Evolutionary conservation across 2,797 vertebrate species (phyloP).

Genomic region (Falco novaeseelandiae): DNA sequence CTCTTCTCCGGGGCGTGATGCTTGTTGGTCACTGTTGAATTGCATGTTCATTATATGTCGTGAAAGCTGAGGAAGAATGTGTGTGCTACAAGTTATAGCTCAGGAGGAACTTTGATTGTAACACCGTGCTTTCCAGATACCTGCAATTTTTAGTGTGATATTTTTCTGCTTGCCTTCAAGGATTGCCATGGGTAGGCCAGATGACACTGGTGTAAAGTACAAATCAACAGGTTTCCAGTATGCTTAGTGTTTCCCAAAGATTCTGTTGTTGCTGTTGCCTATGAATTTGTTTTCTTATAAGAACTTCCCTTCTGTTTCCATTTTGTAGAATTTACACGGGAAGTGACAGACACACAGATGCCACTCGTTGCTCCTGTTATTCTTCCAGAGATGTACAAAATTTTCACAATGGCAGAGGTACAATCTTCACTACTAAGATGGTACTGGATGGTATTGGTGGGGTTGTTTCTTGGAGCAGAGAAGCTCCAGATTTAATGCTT

Average conservation of each 20-base stretch:
- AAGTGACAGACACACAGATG: conserved; percentile 98
- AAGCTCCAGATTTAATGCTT: background rate
- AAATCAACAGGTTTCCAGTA: accelerated
- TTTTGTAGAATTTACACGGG: conserved; percentile 91
- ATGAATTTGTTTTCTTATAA: background rate
- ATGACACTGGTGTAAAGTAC: background rate
- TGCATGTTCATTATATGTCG: background rate
- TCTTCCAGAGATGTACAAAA: conserved; percentile 99
- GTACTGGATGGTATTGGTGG: background rate
- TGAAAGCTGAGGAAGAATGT: background rate
- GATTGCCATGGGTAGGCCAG: background rate
- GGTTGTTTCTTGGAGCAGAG: background rate
- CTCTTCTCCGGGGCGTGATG: background rate
- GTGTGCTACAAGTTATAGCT: background rate
- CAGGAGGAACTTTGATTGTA: background rate
- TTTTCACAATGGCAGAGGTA: conserved; percentile 99
- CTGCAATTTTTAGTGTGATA: background rate
- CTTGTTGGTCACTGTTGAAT: accelerated
- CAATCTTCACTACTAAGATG: background rate
- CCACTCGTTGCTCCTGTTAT: conserved; percentile 97
- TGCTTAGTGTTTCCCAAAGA: background rate
- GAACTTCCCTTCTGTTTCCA: background rate
- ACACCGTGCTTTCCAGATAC: background rate
- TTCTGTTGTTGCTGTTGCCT: background rate
- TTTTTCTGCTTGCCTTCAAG: background rate